Conservation (phyloP, 1,140 invertebrate genomes). For the Lineus longissimus region DNA sequence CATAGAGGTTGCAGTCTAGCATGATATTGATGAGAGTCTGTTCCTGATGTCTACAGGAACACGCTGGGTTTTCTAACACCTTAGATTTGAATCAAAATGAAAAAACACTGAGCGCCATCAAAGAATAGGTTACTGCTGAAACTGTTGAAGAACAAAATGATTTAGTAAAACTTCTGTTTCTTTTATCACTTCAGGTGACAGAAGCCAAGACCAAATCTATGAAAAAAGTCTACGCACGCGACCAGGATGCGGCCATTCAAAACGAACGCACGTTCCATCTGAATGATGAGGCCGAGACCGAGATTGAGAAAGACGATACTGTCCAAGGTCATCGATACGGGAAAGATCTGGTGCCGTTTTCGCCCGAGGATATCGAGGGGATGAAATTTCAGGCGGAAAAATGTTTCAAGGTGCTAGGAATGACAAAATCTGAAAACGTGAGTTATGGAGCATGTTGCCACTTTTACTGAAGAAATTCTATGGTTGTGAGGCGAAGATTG, state of each 20-base stretch:
- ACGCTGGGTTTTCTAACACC: no score
- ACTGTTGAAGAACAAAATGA: no score
- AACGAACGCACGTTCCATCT: conserved; percentile 51
- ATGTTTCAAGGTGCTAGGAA: conserved; percentile 57
- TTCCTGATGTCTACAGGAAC: no score
- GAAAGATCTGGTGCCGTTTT: conserved; percentile 57
- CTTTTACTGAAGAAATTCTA: no score
- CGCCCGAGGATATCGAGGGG: conserved; percentile 52
- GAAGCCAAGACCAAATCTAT: conserved; percentile 50
- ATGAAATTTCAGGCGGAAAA: conserved; percentile 56
- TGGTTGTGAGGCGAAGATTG: no score
- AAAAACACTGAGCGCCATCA: no score
- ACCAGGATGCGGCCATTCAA: conserved; percentile 41
- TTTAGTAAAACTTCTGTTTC: no score
- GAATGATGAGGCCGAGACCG: conserved; percentile 56
- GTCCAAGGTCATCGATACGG: conserved; percentile 57
- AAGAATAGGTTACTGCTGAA: no score
- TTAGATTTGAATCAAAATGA: no score
- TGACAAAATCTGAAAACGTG: conserved; percentile 54
- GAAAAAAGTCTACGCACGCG: conserved; percentile 55
- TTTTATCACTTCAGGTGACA: conserved; percentile 37
- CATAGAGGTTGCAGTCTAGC: no score
- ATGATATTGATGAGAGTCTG: no score
- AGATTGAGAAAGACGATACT: conserved; percentile 53
- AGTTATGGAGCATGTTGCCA: conserved; percentile 16